Percentiles rank a stretch among this genome's conserved stretches.
phyloP scores from a whole-genome alignment of 2,888 invertebrate species.

The Cerceris rybyensis region DNA sequence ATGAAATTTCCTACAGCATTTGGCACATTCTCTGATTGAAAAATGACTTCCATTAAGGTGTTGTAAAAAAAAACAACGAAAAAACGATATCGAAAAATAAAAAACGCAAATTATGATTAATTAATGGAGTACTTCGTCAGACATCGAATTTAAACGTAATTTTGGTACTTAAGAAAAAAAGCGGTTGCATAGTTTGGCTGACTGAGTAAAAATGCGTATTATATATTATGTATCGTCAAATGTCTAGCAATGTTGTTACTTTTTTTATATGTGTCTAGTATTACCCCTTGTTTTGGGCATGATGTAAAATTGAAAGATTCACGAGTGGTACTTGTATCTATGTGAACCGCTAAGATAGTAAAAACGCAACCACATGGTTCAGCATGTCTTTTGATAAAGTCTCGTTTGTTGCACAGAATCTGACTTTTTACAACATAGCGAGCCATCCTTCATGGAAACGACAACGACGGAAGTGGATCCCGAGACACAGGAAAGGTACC shows the following conservation, averaged over 20 bases:
- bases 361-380: slow-evolving; percentile 13
- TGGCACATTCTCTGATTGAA: too few relatives aligned
- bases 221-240: slow-evolving; percentile 73
- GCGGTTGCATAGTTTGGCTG: slow-evolving; percentile 71
- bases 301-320: slow-evolving; percentile 75
- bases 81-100: not conserved
- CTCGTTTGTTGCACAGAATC: slow-evolving; percentile 82
- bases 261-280: slow-evolving; percentile 81
- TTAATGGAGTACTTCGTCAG: not conserved
- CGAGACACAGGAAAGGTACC: slow-evolving; percentile 83
- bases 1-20: not conserved
- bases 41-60: not conserved
- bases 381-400: slow-evolving; percentile 48
- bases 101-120: not conserved
- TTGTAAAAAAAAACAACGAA: not conserved
- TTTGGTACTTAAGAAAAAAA: slow-evolving; percentile 27
- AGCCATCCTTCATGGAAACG: slow-evolving; percentile 83
- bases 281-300: slow-evolving; percentile 80
- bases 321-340: slow-evolving; percentile 73
- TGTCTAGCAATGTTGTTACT: slow-evolving; percentile 77
- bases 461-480: slow-evolving; percentile 83
- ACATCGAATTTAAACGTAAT: slow-evolving; percentile 16
- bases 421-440: slow-evolving; percentile 85
- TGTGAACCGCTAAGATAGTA: slow-evolving; percentile 70
- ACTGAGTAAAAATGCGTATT: slow-evolving; percentile 70